phyloP scores from a whole-genome alignment of 23 tunicate genomes.

The Halocynthia roretzi region DNA sequence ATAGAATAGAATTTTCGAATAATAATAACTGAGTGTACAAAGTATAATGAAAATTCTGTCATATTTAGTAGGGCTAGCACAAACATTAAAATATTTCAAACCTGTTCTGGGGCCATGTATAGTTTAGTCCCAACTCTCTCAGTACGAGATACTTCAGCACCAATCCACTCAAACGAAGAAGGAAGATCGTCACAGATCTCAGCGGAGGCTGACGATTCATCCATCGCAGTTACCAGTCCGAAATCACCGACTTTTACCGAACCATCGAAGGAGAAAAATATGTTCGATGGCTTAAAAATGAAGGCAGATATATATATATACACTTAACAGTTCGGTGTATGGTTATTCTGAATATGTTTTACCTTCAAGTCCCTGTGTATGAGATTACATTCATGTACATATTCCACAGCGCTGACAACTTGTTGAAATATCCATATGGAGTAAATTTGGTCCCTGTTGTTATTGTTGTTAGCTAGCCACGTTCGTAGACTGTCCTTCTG shows the following conservation, averaged over 20 bases:
- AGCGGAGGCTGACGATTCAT: conserved; percentile 25
- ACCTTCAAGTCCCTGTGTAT: conserved; percentile 76
- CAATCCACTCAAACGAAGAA: neutral
- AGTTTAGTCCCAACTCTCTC: conserved; percentile 73
- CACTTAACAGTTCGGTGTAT: no score
- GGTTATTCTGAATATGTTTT: neutral
- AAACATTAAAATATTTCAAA: neutral
- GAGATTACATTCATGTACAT: conserved; percentile 59
- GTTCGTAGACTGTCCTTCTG: conserved; percentile 57
- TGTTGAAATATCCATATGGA: conserved; percentile 57
- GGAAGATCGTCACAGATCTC: neutral
- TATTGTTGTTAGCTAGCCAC: conserved; percentile 46
- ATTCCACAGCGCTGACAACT: conserved; percentile 71
- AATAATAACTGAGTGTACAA: neutral
- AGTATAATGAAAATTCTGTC: neutral
- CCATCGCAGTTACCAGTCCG: conserved; percentile 60
- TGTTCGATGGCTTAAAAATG: conserved; percentile 79
- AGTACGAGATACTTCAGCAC: conserved; percentile 37
- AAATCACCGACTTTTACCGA: conserved; percentile 89
- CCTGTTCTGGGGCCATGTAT: conserved; percentile 97
- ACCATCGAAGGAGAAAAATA: conserved; percentile 78
- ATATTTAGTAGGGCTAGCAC: neutral
- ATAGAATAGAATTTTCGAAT: neutral
- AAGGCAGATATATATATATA: neutral
- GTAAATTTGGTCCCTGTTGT: conserved; percentile 24